phyloP scores from a whole-genome alignment of 2,797 vertebrate species.

The Thalassophryne amazonica region DNA sequence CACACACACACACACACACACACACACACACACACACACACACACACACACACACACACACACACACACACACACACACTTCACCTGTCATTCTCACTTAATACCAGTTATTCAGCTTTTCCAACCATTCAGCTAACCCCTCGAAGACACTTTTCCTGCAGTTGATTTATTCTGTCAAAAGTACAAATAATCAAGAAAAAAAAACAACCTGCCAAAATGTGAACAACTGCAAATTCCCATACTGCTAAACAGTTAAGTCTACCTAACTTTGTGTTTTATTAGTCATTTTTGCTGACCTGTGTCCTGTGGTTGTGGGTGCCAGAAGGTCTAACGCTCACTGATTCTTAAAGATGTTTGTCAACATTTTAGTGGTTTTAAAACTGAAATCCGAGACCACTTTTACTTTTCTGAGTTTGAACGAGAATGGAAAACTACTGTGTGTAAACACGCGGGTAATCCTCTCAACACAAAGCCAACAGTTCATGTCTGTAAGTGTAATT shows the following conservation, averaged over 20 bases:
- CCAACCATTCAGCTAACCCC: not conserved
- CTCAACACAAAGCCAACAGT: not conserved
- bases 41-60: no score
- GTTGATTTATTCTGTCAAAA: not conserved
- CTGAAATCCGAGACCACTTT: not conserved
- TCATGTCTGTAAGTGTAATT: not conserved
- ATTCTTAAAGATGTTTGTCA: not conserved
- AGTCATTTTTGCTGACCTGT: not conserved
- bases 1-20: no score
- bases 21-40: no score
- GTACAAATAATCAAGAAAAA: no score
- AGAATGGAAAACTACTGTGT: not conserved
- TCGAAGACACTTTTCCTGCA: not conserved
- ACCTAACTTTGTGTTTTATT: not conserved
- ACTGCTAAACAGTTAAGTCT: not conserved
- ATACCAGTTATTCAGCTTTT: constrained; percentile 26
- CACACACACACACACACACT: no score
- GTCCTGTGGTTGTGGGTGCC: not conserved
- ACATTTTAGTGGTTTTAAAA: not conserved
- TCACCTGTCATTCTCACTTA: not conserved
- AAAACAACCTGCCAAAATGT: no score
- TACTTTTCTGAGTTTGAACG: not conserved
- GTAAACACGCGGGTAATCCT: not conserved
- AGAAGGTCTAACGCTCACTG: not conserved
- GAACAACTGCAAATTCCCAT: no score